Evolutionary conservation across 1,140 invertebrate genomes (phyloP), one percentile per base, ranked within the genome.

Genomic region (Trinorchestia longiramus): DNA sequence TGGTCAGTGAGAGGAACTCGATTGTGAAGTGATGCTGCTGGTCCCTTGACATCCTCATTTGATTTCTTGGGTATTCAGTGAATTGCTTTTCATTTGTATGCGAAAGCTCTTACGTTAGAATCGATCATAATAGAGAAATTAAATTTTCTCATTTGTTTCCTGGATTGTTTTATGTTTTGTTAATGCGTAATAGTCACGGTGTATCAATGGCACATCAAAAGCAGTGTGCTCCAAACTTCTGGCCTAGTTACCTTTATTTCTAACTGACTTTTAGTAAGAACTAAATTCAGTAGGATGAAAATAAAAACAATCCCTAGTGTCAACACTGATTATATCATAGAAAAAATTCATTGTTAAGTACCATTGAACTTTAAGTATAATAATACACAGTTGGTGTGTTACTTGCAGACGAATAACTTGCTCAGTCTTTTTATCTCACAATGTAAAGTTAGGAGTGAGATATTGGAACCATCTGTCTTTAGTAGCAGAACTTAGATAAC

Each of bases 1-100:
- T 77, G 62, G 62, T 77, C 62, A 77, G 62, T 77, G 62, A 77
- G 62, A 77, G 62, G 62, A 77, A 77, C 62, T 77, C 62, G 62
- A 77, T 36, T 28, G 62, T 77, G 62, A 77, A 77, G 62, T 77
- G 62, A 77, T 77, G 62, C 62, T 77, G 62, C 15, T 77, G 47
- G 11, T 77, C 28, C 28, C 15, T 77, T 11, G 3, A 23, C 15
- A 77, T 53, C 47, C 62, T 77, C 8, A 36, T 77, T 23, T 28
- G 28, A 77, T 77, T 19, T 77, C 62, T 19, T 77, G 15, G 62
- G 36, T 3, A 23, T 23, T 23, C 11, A 23, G 62, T 36, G 62
- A 19, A 36, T 77, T 77, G 3, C 36, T 77, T 36, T 28, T 36
- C 15, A 77, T 23, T 11, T 77, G 15, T 77, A 23, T 3, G 15